Conservation (phyloP, 2,113 vertebrate genomes). For the Polyodon spathula region DNA sequence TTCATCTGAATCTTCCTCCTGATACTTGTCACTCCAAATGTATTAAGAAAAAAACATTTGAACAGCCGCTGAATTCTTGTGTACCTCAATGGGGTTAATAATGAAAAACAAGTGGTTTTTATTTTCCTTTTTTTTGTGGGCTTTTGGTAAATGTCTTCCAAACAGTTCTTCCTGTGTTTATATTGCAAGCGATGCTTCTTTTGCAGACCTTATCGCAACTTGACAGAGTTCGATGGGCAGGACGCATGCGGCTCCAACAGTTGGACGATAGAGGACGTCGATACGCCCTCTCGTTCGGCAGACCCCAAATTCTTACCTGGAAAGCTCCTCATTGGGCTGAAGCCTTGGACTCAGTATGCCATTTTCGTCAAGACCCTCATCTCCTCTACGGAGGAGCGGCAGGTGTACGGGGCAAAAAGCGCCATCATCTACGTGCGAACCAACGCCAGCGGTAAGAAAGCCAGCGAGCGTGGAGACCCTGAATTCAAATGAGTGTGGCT, state of each 20-base stretch:
- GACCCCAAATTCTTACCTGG: constrained; percentile 70
- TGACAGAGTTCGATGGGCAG: constrained; percentile 93
- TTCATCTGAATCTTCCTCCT: too few species aligned
- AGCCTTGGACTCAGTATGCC: constrained; percentile 94
- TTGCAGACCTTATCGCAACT: constrained; percentile 79
- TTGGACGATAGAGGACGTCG: constrained; percentile 89
- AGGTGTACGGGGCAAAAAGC: constrained; percentile 86
- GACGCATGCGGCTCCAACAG: constrained; percentile 93
- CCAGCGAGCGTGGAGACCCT: background rate
- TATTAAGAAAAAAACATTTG: too few species aligned
- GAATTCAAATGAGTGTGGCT: too few species aligned
- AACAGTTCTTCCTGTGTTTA: background rate
- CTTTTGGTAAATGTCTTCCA: too few species aligned
- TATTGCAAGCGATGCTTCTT: background rate
- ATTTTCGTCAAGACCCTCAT: constrained; percentile 92
- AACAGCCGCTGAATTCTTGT: too few species aligned
- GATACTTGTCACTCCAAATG: too few species aligned
- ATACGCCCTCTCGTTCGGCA: constrained; percentile 61
- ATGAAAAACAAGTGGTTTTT: too few species aligned
- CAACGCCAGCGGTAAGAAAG: constrained; percentile 73
- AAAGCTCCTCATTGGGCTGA: constrained; percentile 69
- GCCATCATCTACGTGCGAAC: constrained; percentile 92
- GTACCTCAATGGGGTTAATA: too few species aligned
- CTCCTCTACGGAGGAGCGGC: constrained; percentile 81
- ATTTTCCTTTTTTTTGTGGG: too few species aligned